Conservation (phyloP, 1,140 invertebrate species). For the Macrobrachium nipponense region DNA sequence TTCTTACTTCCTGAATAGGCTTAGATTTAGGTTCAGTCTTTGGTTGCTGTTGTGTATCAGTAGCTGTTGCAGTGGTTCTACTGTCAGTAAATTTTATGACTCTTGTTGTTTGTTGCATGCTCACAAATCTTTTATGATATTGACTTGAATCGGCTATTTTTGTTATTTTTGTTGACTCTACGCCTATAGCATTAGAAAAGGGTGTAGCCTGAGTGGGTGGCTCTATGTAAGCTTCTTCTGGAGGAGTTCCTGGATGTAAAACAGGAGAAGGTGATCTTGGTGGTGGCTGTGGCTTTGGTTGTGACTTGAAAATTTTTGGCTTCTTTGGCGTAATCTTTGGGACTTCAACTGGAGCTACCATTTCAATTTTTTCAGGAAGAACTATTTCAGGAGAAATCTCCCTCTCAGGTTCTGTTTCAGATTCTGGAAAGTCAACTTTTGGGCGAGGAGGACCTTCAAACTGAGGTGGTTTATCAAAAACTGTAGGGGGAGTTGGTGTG, state of each 20-base stretch:
- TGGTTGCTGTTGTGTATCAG: conserved; percentile 10
- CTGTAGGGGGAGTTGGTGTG: conserved; percentile 48
- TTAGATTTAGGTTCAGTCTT: conserved; percentile 15
- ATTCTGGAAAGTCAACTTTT: conserved; percentile 55
- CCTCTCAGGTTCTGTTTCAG: conserved; percentile 49
- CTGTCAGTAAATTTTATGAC: conserved; percentile 51
- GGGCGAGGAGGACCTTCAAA: conserved; percentile 53
- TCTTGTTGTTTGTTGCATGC: conserved; percentile 52
- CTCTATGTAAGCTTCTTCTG: conserved; percentile 39
- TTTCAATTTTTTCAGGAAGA: conserved; percentile 49
- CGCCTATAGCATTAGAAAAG: conserved; percentile 54
- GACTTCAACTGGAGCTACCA: conserved; percentile 1
- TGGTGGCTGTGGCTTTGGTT: conserved; percentile 32
- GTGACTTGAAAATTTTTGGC: conserved; percentile 49
- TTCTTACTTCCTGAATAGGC: conserved; percentile 6
- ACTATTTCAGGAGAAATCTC: conserved; percentile 48
- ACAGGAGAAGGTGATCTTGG: conserved; percentile 48
- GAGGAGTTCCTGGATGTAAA: conserved; percentile 48
- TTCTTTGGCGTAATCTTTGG: conserved; percentile 45
- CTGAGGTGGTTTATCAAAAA: conserved; percentile 47
- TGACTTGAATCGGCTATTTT: conserved; percentile 58
- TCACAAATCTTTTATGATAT: conserved; percentile 47
- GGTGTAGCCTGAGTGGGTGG: conserved; percentile 3
- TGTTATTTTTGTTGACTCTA: conserved; percentile 55
- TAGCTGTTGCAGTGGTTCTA: conserved; percentile 18